phyloP scores from a whole-genome alignment of 2,888 invertebrate species.

The Volucella bombylans region DNA sequence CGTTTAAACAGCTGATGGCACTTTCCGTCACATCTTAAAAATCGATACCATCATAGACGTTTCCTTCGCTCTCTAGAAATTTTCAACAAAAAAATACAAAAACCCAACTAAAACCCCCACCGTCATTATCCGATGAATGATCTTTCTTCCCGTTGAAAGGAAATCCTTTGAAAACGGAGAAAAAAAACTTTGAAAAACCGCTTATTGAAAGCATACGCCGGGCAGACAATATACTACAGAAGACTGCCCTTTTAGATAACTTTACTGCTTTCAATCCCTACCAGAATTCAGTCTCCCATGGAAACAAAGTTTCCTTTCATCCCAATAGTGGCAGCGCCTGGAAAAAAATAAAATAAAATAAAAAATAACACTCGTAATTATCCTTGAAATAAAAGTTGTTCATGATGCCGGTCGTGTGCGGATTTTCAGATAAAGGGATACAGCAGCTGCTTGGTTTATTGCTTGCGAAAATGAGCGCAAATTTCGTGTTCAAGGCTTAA shows the following conservation, averaged over 20 bases:
- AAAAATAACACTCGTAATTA: neutral
- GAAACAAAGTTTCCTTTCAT: neutral
- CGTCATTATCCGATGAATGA: neutral
- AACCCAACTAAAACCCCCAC: neutral
- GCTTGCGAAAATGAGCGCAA: too few species aligned
- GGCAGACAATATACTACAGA: neutral
- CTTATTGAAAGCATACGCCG: neutral
- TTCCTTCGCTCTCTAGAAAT: too few species aligned
- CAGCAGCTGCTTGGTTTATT: neutral
- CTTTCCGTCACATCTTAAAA: too few species aligned
- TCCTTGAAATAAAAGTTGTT: neutral
- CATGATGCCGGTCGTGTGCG: constrained; percentile 4
- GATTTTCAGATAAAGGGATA: neutral
- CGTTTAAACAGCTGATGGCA: too few species aligned
- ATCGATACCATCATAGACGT: too few species aligned
- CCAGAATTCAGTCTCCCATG: neutral
- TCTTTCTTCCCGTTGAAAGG: neutral
- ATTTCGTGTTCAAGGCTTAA: too few species aligned
- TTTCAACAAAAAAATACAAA: too few species aligned
- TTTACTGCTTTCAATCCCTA: neutral
- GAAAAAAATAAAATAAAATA: neutral
- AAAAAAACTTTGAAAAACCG: neutral
- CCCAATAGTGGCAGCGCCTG: neutral
- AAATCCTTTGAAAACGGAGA: neutral
- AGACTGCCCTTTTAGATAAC: neutral